A percentile compares a stretch with the other conserved stretches of the same genome.
phyloP scores from a whole-genome alignment of 2,797 vertebrate species.

The Gymnoscopelus microlampas region DNA sequence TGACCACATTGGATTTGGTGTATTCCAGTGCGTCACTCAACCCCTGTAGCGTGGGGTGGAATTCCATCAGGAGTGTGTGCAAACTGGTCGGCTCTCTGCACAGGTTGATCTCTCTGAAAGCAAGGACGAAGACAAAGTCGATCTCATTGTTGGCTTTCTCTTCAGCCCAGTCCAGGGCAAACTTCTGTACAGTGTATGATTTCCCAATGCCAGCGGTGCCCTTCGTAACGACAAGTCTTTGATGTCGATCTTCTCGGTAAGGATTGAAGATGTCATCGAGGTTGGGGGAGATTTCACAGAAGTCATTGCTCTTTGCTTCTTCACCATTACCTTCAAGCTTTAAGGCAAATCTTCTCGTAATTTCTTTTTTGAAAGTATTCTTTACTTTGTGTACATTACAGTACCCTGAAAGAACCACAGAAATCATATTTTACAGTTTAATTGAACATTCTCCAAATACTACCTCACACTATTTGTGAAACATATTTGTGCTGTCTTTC shows the following conservation, averaged over 20 bases:
- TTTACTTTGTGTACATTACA: too few relatives aligned
- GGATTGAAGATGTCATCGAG: conserved; percentile 35
- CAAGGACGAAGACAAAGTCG: conserved; percentile 49
- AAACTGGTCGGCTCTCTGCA: conserved; percentile 17
- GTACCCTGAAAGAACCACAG: too few relatives aligned
- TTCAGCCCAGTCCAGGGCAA: conserved; percentile 62
- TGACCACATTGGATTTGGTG: neutral
- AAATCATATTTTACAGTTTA: too few relatives aligned
- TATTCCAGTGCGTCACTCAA: conserved; percentile 12
- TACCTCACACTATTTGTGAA: too few relatives aligned
- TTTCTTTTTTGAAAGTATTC: too few relatives aligned
- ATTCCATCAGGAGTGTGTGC: conserved; percentile 29
- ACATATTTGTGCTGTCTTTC: too few relatives aligned
- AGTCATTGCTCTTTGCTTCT: too few relatives aligned
- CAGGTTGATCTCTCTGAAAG: conserved; percentile 57
- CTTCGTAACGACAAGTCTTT: conserved; percentile 43
- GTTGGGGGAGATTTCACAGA: accelerated
- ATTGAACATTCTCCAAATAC: too few relatives aligned
- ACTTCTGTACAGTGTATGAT: conserved; percentile 64
- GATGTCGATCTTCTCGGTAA: neutral
- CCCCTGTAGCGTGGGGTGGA: neutral
- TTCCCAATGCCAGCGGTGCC: conserved; percentile 69
- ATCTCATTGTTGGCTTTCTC: conserved; percentile 27
- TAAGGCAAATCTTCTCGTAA: too few relatives aligned
- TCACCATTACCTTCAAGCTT: too few relatives aligned